Percentiles rank a stretch among this genome's conserved stretches.
phyloP scores from a whole-genome alignment of 2,797 vertebrate species.

The Australoheros facetus region DNA sequence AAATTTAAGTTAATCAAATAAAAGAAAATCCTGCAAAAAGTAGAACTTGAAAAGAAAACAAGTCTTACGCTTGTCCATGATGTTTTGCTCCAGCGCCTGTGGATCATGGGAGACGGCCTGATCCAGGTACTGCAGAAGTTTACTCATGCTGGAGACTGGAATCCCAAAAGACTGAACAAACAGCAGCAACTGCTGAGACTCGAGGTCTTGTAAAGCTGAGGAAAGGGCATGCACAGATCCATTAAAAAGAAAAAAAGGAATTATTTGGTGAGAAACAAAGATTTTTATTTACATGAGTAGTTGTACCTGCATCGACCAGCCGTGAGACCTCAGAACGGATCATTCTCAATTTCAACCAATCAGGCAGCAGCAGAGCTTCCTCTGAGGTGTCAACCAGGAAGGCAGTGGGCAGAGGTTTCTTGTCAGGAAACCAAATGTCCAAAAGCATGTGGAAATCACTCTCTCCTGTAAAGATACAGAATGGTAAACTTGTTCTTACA shows the following conservation, averaged over 20 bases:
- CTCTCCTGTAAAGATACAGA: constrained; percentile 74
- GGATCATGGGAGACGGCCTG: constrained; percentile 96
- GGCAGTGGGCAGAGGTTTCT: constrained; percentile 95
- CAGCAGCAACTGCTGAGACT: constrained; percentile 94
- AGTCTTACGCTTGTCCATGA: constrained; percentile 97
- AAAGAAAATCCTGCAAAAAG: fast-evolving
- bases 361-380: constrained; percentile 93
- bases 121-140: constrained; percentile 95
- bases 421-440: constrained; percentile 98
- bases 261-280: not conserved
- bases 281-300: not conserved
- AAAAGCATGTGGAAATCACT: constrained; percentile 89
- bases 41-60: not conserved
- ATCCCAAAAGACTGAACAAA: constrained; percentile 99
- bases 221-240: not conserved
- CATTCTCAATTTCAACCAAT: constrained; percentile 98
- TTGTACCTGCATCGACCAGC: constrained; percentile 92
- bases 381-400: constrained; percentile 98
- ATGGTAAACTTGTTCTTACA: not conserved
- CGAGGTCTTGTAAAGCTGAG: constrained; percentile 93
- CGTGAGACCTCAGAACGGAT: constrained; percentile 96
- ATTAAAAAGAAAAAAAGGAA: not conserved
- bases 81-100: constrained; percentile 93
- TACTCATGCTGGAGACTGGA: constrained; percentile 99
- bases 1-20: not conserved